Evolutionary conservation across 2,797 vertebrate species (phyloP).

Genomic region (Centropyge bicolor): DNA sequence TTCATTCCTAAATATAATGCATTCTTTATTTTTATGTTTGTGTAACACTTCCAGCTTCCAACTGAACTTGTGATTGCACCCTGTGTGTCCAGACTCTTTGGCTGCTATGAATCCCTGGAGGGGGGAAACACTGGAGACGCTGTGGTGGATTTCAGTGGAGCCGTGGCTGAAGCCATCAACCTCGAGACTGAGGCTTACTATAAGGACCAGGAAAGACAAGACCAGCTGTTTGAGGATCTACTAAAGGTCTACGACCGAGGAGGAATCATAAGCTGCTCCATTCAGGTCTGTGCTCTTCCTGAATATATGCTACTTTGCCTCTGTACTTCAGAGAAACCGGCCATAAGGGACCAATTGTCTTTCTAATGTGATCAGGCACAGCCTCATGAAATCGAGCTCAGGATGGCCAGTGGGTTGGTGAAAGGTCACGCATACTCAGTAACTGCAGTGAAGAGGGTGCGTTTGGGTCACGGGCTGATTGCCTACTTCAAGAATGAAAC

Average conservation of each 20-base stretch:
- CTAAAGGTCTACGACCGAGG: constrained; percentile 89
- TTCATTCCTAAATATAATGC: not conserved
- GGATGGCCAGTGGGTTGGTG: constrained; percentile 87
- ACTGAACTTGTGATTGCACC: not conserved
- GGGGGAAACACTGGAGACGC: constrained; percentile 94
- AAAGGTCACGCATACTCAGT: constrained; percentile 94
- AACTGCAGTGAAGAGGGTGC: constrained; percentile 89
- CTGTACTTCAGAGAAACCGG: not conserved
- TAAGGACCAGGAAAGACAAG: constrained; percentile 79
- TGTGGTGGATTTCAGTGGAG: constrained; percentile 95
- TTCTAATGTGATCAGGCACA: constrained; percentile 76
- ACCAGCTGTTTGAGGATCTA: constrained; percentile 90
- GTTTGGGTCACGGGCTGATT: constrained; percentile 87
- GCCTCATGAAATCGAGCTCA: constrained; percentile 81
- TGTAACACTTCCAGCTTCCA: too few species aligned
- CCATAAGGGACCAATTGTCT: not conserved
- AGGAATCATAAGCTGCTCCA: constrained; percentile 94
- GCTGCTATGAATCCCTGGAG: constrained; percentile 94
- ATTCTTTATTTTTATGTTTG: not conserved
- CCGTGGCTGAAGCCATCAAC: constrained; percentile 89
- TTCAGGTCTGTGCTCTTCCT: constrained; percentile 82
- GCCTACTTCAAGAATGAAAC: constrained; percentile 90
- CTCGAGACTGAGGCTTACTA: constrained; percentile 76
- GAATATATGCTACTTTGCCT: not conserved
- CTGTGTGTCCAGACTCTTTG: constrained; percentile 85